phyloP scores from a whole-genome alignment of 2,888 invertebrate species.

The Epiperipatus broadwayi region DNA sequence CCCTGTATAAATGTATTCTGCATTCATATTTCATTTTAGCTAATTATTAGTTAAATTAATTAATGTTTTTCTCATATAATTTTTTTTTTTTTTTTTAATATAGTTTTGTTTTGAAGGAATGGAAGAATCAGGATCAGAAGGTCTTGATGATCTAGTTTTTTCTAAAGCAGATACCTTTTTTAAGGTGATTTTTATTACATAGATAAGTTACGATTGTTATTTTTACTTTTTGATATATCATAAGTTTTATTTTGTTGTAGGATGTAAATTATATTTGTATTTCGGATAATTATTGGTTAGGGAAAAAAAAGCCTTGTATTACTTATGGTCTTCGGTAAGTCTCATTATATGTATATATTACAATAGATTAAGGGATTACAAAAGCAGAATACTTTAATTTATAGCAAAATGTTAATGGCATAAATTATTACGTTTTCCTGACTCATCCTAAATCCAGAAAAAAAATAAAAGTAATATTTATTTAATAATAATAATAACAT shows the following conservation, averaged over 20 bases:
- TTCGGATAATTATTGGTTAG: conserved; percentile 97
- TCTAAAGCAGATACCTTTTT: conserved; percentile 55
- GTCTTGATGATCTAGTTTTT: conserved; percentile 65
- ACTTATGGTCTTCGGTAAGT: conserved; percentile 70
- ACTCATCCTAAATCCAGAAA: too few species aligned
- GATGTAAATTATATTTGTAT: conserved; percentile 84
- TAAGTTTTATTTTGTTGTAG: conserved; percentile 21
- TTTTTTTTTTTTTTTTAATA: conserved; percentile 16
- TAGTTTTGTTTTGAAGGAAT: conserved; percentile 89
- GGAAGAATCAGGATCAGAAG: conserved; percentile 93
- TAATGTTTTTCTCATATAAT: too few species aligned
- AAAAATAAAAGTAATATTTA: too few species aligned
- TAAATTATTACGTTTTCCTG: too few species aligned
- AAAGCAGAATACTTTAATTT: too few species aligned
- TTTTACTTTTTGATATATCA: background rate
- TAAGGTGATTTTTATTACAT: conserved; percentile 26
- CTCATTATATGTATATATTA: too few species aligned
- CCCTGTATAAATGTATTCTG: too few species aligned
- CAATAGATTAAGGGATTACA: too few species aligned
- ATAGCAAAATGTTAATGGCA: too few species aligned
- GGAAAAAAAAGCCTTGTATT: conserved; percentile 85
- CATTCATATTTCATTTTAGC: too few species aligned
- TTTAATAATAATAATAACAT: too few species aligned
- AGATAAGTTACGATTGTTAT: background rate
- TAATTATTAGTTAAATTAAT: background rate